Conservation (phyloP, 2,797 vertebrate genomes). For the Bucorvus abyssinicus region DNA sequence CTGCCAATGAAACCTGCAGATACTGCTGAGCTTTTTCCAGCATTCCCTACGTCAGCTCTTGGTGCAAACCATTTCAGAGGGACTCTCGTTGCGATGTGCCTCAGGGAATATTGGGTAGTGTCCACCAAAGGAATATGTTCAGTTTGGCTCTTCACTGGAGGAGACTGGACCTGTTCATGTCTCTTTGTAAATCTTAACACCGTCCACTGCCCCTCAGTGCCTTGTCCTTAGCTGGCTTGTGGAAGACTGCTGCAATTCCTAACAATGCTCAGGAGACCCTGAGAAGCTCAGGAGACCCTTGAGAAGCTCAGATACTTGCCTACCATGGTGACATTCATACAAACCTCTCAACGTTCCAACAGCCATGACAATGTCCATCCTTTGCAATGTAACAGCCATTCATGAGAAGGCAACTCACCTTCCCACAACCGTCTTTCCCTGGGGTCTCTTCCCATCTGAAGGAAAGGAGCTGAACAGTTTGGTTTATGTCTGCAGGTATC, state of each 20-base stretch:
- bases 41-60: background rate
- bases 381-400: background rate
- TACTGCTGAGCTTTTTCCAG: background rate
- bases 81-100: background rate
- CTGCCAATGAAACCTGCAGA: background rate
- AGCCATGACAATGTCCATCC: rapidly evolving
- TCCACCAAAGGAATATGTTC: background rate
- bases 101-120: background rate
- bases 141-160: background rate
- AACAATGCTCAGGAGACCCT: background rate
- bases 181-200: background rate
- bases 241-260: background rate
- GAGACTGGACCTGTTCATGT: background rate
- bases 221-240: background rate
- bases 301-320: background rate
- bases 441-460: background rate
- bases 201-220: background rate
- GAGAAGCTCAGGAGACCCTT: background rate
- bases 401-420: background rate
- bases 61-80: background rate
- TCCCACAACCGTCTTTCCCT: background rate
- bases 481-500: background rate
- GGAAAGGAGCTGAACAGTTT: background rate
- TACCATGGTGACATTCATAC: background rate
- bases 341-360: background rate